Percentiles rank a stretch among this genome's conserved stretches.
phyloP scores from a whole-genome alignment of 1,140 invertebrate species.

The Acyrthosiphon pisum region DNA sequence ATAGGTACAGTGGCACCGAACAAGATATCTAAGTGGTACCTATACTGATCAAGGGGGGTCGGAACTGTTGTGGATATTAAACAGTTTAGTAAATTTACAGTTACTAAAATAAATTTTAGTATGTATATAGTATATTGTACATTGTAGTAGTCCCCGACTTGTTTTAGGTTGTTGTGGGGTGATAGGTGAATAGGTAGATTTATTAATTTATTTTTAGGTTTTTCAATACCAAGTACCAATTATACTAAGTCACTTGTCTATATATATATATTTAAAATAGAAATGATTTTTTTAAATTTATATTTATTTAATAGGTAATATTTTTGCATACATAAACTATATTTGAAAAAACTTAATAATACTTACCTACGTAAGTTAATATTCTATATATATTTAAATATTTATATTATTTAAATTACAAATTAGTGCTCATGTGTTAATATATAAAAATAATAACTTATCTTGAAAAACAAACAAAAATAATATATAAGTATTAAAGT shows the following conservation, averaged over 20 bases:
- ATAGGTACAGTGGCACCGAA: neutral
- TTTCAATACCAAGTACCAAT: too few species aligned
- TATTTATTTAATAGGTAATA: constrained; percentile 11
- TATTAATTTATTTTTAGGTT: too few species aligned
- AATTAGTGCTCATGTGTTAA: neutral
- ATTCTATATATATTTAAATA: neutral
- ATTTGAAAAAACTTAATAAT: neutral
- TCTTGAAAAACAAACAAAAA: neutral
- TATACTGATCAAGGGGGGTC: too few species aligned
- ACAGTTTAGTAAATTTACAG: too few species aligned
- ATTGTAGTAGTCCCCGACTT: too few species aligned
- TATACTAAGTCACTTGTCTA: too few species aligned
- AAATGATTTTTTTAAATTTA: neutral
- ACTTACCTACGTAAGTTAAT: neutral
- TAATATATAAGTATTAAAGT: neutral
- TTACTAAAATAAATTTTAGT: too few species aligned
- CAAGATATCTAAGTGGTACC: neutral
- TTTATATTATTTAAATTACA: neutral
- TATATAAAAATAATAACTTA: too few species aligned
- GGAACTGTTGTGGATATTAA: too few species aligned
- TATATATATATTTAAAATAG: neutral
- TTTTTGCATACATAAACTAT: neutral
- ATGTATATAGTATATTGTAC: too few species aligned
- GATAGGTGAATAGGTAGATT: too few species aligned
- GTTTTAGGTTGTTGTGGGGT: too few species aligned